Evolutionary conservation across 2,113 vertebrate genomes (phyloP).

Genomic region (Mungos mungo): DNA sequence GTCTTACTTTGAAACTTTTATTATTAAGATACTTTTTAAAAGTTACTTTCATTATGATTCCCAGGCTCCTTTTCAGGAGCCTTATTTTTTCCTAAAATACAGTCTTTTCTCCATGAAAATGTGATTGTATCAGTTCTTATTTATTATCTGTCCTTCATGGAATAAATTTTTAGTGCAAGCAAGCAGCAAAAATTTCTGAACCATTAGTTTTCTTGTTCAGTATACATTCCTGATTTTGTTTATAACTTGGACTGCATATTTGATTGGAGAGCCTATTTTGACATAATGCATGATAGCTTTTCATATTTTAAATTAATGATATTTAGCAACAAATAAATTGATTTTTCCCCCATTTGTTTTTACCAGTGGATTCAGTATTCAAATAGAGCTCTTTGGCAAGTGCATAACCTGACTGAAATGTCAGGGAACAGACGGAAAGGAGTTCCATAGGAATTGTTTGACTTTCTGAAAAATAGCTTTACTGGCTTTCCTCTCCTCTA

Average conservation of each 20-base stretch:
- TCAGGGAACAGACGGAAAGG: constrained; percentile 67
- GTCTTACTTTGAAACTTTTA: constrained; percentile 1
- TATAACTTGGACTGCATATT: constrained; percentile 14
- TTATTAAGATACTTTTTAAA: constrained; percentile 25
- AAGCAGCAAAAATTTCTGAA: background rate
- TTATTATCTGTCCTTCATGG: background rate
- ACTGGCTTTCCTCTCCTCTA: constrained; percentile 26
- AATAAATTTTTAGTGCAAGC: constrained; percentile 19
- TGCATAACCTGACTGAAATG: constrained; percentile 64
- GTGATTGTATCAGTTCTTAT: background rate
- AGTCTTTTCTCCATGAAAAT: background rate
- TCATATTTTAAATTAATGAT: constrained; percentile 29
- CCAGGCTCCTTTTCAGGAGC: background rate
- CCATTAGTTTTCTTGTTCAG: constrained; percentile 18
- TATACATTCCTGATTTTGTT: constrained; percentile 26
- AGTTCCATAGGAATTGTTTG: constrained; percentile 53
- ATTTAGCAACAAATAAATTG: constrained; percentile 44
- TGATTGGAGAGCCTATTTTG: constrained; percentile 20
- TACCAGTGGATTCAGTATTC: constrained; percentile 35
- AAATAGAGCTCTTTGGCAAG: constrained; percentile 62
- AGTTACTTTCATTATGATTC: background rate
- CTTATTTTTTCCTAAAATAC: background rate
- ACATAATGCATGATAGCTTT: background rate
- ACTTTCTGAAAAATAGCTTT: constrained; percentile 50
- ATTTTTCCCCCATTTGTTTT: constrained; percentile 38